These are phyloP conservation scores for Acipenser oxyrinchus DNA, from an alignment of 2,797 vertebrate species.

Conservation along the genomic window DNA sequence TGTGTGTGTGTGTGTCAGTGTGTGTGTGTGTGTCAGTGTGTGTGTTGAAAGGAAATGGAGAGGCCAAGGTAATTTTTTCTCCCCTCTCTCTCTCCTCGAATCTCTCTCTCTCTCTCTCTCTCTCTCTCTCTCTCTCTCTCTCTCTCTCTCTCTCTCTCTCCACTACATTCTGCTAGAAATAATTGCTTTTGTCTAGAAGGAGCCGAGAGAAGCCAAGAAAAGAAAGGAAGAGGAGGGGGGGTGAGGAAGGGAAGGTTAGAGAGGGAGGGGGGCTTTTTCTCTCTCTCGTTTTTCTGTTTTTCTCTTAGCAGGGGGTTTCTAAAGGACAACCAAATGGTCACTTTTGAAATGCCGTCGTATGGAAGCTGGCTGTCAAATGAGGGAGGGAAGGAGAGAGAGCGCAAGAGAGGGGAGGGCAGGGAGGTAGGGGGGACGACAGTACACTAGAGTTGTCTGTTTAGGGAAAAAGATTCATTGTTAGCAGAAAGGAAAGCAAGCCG, in stretches of 20 bases:
- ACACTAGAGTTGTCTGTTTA: conserved; percentile 40
- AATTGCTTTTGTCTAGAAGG: conserved; percentile 96
- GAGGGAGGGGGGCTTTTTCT: conserved; percentile 53
- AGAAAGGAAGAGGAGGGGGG: conserved; percentile 30
- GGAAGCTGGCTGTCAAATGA: conserved; percentile 65
- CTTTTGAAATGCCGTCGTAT: conserved; percentile 44
- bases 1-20: conserved; percentile 10
- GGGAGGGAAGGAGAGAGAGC: conserved; percentile 35
- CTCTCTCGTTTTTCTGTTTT: conserved; percentile 43
- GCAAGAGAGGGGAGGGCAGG: conserved; percentile 18
- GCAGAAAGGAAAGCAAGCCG: no score
- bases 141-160: conserved; percentile 62
- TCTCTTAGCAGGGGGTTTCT: conserved; percentile 60
- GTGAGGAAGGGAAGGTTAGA: conserved; percentile 29
- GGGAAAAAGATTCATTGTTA: no score
- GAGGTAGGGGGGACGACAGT: conserved; percentile 47
- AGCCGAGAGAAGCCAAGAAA: conserved; percentile 59
- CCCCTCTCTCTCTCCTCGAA: conserved; percentile 51
- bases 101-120: conserved; percentile 60
- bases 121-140: conserved; percentile 32
- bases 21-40: conserved; percentile 24
- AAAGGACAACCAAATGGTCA: conserved; percentile 70
- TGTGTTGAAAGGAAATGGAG: not conserved
- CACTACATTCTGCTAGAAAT: conserved; percentile 83
- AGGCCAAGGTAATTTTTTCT: no score